Evolutionary conservation across 2,888 invertebrate genomes (phyloP).

Genomic region (Zootermopsis nevadensis): DNA sequence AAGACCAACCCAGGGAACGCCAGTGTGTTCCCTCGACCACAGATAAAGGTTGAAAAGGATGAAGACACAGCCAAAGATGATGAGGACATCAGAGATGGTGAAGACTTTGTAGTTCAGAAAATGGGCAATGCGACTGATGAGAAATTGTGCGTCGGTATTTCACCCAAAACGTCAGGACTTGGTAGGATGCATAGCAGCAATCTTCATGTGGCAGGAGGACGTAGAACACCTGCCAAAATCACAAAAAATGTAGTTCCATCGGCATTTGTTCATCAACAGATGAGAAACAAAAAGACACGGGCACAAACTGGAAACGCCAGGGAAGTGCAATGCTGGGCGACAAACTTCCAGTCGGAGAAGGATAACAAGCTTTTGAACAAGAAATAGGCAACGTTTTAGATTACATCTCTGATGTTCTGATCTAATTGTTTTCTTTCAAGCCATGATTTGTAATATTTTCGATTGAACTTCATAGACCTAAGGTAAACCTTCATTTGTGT

Average conservation of each 20-base stretch:
- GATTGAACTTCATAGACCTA: no score
- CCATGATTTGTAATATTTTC: no score
- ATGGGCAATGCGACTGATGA: background rate
- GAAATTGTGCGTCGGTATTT: background rate
- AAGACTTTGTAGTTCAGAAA: background rate
- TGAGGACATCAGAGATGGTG: background rate
- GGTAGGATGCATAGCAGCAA: background rate
- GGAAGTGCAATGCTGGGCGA: background rate
- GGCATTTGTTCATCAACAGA: background rate
- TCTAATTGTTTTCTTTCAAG: no score
- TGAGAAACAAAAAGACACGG: background rate
- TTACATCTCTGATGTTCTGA: no score
- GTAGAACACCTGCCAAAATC: background rate
- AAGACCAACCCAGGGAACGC: background rate
- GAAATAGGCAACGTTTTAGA: background rate
- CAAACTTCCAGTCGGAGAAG: background rate
- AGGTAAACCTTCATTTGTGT: no score
- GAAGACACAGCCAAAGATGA: background rate
- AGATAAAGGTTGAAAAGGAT: slow-evolving; percentile 14
- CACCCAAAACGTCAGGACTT: background rate
- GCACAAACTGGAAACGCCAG: background rate
- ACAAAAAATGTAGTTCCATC: background rate
- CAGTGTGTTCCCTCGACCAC: background rate
- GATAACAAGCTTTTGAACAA: background rate
- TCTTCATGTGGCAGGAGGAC: background rate